Percentiles rank a stretch among this genome's conserved stretches.
phyloP scores from a whole-genome alignment of 2,888 invertebrate genomes.

The Pemphredon lugubris region DNA sequence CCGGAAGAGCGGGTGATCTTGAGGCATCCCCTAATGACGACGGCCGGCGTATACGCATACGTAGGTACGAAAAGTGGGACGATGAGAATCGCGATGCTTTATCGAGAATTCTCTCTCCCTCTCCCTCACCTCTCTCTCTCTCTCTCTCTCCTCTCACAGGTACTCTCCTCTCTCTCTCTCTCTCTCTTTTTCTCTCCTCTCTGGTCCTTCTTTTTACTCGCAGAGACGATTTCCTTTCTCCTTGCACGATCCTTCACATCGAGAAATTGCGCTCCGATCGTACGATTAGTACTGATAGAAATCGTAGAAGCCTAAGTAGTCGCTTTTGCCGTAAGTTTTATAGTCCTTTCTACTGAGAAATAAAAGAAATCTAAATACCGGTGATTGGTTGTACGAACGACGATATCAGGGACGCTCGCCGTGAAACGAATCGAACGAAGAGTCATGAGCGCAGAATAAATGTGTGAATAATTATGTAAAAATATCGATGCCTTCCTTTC shows the following conservation, averaged over 20 bases:
- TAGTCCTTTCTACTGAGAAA: too few relatives aligned
- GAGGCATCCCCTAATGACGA: too few relatives aligned
- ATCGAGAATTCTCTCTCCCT: not conserved
- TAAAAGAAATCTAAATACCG: slow-evolving; percentile 9
- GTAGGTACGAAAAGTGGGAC: slow-evolving; percentile 20
- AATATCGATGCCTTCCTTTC: too few relatives aligned
- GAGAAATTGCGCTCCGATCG: not conserved
- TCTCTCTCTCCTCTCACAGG: not conserved
- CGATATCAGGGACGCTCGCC: too few relatives aligned
- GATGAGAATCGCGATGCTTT: not conserved
- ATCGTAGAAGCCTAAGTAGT: slow-evolving; percentile 7
- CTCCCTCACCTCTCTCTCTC: slow-evolving; percentile 5
- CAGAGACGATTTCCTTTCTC: slow-evolving; percentile 30
- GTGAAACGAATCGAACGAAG: too few relatives aligned
- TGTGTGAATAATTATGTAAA: too few relatives aligned
- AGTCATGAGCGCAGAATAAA: too few relatives aligned
- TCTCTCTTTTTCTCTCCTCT: not conserved
- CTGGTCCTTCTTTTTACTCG: too few relatives aligned
- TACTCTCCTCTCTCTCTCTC: not conserved
- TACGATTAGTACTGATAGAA: slow-evolving; percentile 11
- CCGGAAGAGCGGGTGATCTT: too few relatives aligned
- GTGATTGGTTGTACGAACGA: slow-evolving; percentile 17
- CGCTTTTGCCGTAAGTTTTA: not conserved
- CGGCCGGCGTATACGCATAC: slow-evolving; percentile 44
- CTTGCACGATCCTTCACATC: slow-evolving; percentile 21